Conservation (phyloP, 2,888 invertebrate genomes). For the Heliconius ethilla region DNA sequence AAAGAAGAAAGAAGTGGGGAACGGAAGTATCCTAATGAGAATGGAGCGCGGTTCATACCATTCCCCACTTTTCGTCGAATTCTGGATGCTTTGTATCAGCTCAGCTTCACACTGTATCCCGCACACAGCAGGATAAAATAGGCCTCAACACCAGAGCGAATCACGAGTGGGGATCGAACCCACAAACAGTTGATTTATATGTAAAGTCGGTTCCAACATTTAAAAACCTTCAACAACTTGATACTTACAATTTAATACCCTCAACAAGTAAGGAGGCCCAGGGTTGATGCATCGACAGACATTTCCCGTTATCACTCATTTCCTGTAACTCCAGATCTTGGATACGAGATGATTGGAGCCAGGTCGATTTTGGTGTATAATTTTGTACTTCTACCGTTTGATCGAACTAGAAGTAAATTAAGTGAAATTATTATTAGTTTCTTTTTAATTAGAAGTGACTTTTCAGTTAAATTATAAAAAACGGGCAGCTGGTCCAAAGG, state of each 20-base stretch:
- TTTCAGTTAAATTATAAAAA: background rate
- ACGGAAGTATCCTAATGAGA: too few relatives aligned
- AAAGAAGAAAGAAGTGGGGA: too few relatives aligned
- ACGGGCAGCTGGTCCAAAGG: background rate
- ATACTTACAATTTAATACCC: conserved; percentile 93
- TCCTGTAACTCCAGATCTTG: conserved; percentile 91
- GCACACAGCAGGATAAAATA: too few relatives aligned
- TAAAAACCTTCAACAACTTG: background rate
- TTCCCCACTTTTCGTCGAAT: background rate
- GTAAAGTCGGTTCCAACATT: background rate
- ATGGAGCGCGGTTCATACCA: too few relatives aligned
- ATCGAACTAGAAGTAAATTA: conserved; percentile 48
- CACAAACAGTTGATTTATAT: too few relatives aligned
- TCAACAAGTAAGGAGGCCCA: conserved; percentile 95
- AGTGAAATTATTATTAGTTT: background rate
- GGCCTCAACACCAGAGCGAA: too few relatives aligned
- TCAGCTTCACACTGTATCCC: too few relatives aligned
- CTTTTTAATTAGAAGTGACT: background rate
- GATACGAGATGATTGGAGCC: conserved; percentile 69
- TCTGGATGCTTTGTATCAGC: background rate
- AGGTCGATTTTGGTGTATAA: conserved; percentile 41
- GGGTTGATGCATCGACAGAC: conserved; percentile 97
- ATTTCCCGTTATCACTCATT: conserved; percentile 92
- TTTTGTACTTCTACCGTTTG: conserved; percentile 43
- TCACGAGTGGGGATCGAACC: too few relatives aligned